A percentile compares a stretch with the other conserved stretches of the same genome.
phyloP scores from a whole-genome alignment of 2,797 vertebrate genomes.

The Odontamblyopus rebecca region DNA sequence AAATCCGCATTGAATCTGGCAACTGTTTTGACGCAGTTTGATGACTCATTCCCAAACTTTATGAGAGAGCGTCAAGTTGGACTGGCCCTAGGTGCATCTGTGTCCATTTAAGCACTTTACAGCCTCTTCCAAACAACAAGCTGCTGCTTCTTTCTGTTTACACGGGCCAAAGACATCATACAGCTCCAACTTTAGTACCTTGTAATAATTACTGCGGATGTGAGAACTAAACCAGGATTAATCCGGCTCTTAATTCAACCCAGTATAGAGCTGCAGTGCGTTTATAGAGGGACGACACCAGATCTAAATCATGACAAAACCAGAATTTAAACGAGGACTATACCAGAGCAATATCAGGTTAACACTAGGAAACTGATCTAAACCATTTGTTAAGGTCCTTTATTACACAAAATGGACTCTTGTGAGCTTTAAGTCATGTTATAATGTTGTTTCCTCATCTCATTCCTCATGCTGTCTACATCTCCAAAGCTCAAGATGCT shows the following conservation, averaged over 20 bases:
- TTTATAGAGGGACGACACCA: background rate
- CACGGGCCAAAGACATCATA: background rate
- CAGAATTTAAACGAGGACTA: background rate
- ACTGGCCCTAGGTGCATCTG: conserved; percentile 13
- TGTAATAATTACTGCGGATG: background rate
- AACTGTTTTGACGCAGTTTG: background rate
- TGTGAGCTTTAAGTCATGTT: no score
- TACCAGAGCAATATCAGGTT: no score
- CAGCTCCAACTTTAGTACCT: background rate
- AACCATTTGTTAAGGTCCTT: no score
- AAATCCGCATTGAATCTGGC: background rate
- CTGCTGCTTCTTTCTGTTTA: background rate
- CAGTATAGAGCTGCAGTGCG: background rate
- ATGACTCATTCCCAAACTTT: background rate
- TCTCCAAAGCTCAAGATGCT: no score
- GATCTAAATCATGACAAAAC: no score
- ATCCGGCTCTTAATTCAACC: background rate
- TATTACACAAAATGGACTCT: no score
- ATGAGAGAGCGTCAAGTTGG: conserved; percentile 10
- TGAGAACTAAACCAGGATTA: background rate
- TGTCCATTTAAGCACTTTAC: conserved; percentile 26
- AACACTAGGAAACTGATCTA: no score
- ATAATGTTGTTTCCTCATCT: no score
- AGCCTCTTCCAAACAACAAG: conserved; percentile 11
- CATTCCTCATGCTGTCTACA: no score